These are phyloP conservation scores for Synodontis membranacea DNA, from an alignment of 2,113 vertebrate species.

Conservation along the genomic window DNA sequence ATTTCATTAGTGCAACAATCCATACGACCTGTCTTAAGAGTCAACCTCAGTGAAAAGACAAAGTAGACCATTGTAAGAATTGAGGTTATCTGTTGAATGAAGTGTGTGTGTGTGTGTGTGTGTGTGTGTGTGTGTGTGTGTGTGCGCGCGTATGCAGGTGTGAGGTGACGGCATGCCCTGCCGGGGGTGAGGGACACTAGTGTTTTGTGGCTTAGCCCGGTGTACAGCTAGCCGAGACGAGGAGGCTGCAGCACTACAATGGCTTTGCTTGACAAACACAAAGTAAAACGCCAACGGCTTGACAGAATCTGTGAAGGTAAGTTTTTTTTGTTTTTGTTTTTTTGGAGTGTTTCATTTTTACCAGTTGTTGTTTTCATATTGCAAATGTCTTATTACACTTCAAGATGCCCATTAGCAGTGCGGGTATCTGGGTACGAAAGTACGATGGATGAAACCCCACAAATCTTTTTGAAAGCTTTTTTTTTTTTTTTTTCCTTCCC, in stretches of 20 bases:
- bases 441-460: neutral
- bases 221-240: conserved; percentile 62
- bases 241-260: conserved; percentile 73
- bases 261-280: conserved; percentile 99
- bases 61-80: conserved; percentile 6
- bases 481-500: too few relatives aligned
- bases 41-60: neutral
- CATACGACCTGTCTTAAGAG: neutral
- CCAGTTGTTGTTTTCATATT: neutral
- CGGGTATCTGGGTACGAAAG: neutral
- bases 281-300: conserved; percentile 97
- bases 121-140: conserved; percentile 22
- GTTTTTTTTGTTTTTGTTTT: conserved; percentile 44
- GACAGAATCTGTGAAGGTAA: conserved; percentile 99
- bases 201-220: conserved; percentile 80
- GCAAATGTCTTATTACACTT: neutral
- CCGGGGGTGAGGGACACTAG: conserved; percentile 70
- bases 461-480: neutral
- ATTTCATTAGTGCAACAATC: neutral
- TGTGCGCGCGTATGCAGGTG: conserved; percentile 48
- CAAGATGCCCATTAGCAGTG: neutral
- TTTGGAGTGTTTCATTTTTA: neutral
- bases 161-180: conserved; percentile 81
- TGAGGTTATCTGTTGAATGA: conserved; percentile 20
- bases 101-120: conserved; percentile 20